These are phyloP conservation scores for Vimba vimba DNA, from an alignment of 2,113 vertebrate species.

Conservation along the genomic window DNA sequence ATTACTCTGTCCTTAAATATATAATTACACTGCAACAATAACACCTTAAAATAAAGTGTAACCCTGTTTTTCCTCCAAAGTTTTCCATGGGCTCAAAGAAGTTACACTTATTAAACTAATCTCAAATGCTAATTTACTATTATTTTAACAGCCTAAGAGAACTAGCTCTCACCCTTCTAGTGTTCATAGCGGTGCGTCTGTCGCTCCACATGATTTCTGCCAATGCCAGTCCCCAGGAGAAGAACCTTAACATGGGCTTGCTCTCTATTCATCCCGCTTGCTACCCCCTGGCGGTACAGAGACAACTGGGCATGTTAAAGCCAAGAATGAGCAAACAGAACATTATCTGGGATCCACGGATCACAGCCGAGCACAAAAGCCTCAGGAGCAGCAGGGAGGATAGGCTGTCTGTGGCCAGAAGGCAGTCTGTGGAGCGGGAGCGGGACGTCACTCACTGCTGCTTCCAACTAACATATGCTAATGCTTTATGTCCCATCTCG, in stretches of 20 bases:
- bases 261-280: conserved; percentile 39
- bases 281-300: conserved; percentile 33
- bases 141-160: neutral
- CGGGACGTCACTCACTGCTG: neutral
- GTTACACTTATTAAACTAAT: neutral
- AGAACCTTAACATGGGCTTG: conserved; percentile 36
- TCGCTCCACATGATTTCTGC: conserved; percentile 10
- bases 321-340: conserved; percentile 40
- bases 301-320: conserved; percentile 38
- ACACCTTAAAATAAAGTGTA: no score
- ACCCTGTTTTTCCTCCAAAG: no score
- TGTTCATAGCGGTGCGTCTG: conserved; percentile 1
- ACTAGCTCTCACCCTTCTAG: neutral
- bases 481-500: conserved; percentile 15
- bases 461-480: conserved; percentile 23
- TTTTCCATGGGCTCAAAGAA: neutral
- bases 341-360: conserved; percentile 48
- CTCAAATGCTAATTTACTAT: neutral
- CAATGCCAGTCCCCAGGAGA: conserved; percentile 13
- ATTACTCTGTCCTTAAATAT: no score
- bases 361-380: conserved; percentile 37
- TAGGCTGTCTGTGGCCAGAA: conserved; percentile 26
- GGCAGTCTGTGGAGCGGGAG: conserved; percentile 11
- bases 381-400: conserved; percentile 27
- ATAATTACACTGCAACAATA: no score